Evolutionary conservation across 2,888 invertebrate genomes (phyloP).

Genomic region (Cephus pulcher): DNA sequence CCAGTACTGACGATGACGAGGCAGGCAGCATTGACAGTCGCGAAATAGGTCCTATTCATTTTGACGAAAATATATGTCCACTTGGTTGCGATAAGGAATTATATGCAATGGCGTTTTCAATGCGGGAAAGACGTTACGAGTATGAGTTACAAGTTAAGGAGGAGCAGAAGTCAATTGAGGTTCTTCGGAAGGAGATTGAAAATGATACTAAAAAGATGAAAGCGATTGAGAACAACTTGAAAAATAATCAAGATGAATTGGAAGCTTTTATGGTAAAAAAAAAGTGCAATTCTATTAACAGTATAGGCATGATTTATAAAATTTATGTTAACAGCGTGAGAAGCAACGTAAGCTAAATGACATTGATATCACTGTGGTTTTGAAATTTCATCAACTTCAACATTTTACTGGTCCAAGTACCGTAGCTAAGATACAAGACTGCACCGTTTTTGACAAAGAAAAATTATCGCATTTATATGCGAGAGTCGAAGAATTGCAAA

Average conservation of each 20-base stretch:
- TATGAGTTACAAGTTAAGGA: constrained; percentile 73
- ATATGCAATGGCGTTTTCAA: constrained; percentile 76
- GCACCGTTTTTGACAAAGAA: constrained; percentile 74
- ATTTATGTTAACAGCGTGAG: constrained; percentile 69
- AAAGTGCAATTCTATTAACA: constrained; percentile 5
- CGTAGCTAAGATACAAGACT: constrained; percentile 63
- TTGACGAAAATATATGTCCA: constrained; percentile 80
- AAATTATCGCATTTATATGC: constrained; percentile 71
- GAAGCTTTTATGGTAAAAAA: constrained; percentile 73
- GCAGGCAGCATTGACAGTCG: constrained; percentile 74
- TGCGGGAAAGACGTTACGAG: constrained; percentile 72
- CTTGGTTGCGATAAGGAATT: constrained; percentile 76
- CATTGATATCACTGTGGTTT: constrained; percentile 76
- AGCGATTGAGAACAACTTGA: constrained; percentile 70
- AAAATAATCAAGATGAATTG: constrained; percentile 71
- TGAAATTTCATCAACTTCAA: constrained; percentile 78
- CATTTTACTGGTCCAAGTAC: constrained; percentile 69
- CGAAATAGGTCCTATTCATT: constrained; percentile 74
- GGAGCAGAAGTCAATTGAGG: constrained; percentile 70
- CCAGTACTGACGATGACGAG: constrained; percentile 70
- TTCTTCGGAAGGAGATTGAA: constrained; percentile 72
- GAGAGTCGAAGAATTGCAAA: constrained; percentile 74
- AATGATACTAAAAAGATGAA: constrained; percentile 71
- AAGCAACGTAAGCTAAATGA: constrained; percentile 84
- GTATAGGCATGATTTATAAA: constrained; percentile 3